Conservation (phyloP, 2,888 invertebrate species). For the Timema cristinae region DNA sequence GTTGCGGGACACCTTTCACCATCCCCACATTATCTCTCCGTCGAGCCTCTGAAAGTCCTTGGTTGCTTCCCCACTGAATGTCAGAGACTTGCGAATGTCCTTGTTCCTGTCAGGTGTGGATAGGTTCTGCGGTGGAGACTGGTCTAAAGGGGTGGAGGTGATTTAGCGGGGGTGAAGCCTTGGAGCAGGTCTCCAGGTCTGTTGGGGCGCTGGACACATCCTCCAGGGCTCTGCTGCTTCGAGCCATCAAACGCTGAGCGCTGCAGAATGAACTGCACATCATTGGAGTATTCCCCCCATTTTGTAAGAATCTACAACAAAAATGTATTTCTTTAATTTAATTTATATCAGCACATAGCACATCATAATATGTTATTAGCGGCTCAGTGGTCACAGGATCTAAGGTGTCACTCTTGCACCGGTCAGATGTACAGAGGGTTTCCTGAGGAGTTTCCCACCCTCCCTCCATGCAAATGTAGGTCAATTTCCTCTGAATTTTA, state of each 20-base stretch:
- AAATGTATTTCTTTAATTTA: background rate
- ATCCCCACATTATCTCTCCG: conserved; percentile 58
- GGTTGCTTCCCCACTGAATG: conserved; percentile 49
- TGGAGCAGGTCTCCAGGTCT: conserved; percentile 31
- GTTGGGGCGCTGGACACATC: conserved; percentile 18
- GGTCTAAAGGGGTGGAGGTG: conserved; percentile 3
- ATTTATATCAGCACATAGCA: background rate
- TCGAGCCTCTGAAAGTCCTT: conserved; percentile 17
- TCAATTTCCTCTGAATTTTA: too few relatives aligned
- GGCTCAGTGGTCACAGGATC: too few relatives aligned
- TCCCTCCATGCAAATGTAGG: too few relatives aligned
- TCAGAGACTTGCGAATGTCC: conserved; percentile 57
- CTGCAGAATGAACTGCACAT: conserved; percentile 92
- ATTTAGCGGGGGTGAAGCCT: conserved; percentile 21
- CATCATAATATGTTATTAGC: background rate
- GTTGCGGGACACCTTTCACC: conserved; percentile 53
- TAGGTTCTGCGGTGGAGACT: conserved; percentile 6
- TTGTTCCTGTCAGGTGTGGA: conserved; percentile 49
- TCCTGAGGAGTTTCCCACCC: too few relatives aligned
- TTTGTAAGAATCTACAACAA: conserved; percentile 72
- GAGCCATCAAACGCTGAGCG: conserved; percentile 54
- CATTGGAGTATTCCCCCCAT: conserved; percentile 97
- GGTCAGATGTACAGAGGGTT: too few relatives aligned
- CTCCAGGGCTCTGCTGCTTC: conserved; percentile 17
- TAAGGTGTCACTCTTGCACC: too few relatives aligned